Conservation (phyloP, 2,797 vertebrate genomes). For the Hipposideros larvatus region DNA sequence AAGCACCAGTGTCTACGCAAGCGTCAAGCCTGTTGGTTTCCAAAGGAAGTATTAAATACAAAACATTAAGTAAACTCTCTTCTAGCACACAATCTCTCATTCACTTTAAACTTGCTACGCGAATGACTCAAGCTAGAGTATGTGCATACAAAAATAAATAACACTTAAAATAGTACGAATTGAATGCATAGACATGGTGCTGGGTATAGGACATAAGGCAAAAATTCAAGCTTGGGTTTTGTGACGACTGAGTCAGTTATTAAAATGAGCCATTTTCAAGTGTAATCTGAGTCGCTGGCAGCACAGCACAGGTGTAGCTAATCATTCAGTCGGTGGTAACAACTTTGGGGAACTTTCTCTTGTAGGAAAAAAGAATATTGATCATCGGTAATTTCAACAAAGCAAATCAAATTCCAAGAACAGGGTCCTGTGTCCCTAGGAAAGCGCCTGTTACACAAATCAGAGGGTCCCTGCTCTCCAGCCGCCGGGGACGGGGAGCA, state of each 20-base stretch:
- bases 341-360: neutral
- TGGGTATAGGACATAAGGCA: neutral
- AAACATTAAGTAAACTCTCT: neutral
- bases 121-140: neutral
- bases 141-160: neutral
- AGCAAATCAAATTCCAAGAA: neutral
- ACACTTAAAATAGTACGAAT: neutral
- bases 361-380: neutral
- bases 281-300: neutral
- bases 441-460: fast-evolving
- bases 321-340: neutral
- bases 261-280: neutral
- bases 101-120: neutral
- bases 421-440: neutral
- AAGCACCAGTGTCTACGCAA: too few relatives aligned
- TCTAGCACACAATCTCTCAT: neutral
- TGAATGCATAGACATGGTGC: too few relatives aligned
- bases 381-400: neutral
- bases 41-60: neutral
- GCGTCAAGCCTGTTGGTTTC: neutral
- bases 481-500: too few relatives aligned
- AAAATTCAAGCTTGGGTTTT: neutral
- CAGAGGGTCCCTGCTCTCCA: too few relatives aligned
- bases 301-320: too few relatives aligned
- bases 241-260: neutral